phyloP scores from a whole-genome alignment of 2,888 invertebrate species.

The Ecdyonurus torrentis region DNA sequence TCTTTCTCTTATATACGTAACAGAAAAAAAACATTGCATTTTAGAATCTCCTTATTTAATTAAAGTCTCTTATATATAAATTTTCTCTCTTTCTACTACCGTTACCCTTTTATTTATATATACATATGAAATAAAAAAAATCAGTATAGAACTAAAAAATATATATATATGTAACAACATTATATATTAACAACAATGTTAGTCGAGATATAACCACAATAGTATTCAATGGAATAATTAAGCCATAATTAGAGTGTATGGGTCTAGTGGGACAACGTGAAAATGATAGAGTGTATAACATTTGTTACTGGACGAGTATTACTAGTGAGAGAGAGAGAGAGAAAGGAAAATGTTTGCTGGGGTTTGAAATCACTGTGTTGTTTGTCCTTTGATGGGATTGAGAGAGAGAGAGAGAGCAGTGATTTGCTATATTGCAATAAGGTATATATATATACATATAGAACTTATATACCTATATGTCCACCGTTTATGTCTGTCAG shows the following conservation, averaged over 20 bases:
- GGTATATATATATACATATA: too few relatives aligned
- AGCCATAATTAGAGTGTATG: constrained; percentile 3
- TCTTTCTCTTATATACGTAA: not conserved
- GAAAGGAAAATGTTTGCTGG: not conserved
- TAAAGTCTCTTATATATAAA: not conserved
- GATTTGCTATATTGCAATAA: not conserved
- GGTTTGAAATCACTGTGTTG: too few relatives aligned
- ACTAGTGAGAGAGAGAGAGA: not conserved
- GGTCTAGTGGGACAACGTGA: not conserved
- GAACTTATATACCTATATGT: too few relatives aligned
- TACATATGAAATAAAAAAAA: not conserved
- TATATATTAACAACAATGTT: not conserved
- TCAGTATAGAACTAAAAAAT: not conserved
- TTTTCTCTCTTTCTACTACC: not conserved
- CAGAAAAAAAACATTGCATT: not conserved
- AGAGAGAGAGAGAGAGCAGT: not conserved
- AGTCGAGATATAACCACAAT: too few relatives aligned
- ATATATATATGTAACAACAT: too few relatives aligned
- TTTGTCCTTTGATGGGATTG: not conserved
- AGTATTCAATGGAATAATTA: constrained; percentile 1
- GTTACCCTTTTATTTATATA: not conserved
- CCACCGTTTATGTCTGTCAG: too few relatives aligned
- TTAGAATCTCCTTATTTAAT: constrained; percentile 1
- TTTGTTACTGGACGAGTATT: too few relatives aligned
- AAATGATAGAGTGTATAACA: not conserved